A percentile compares a stretch with the other conserved stretches of the same genome.
Evolutionary conservation across 2,797 vertebrate species (phyloP).

Genomic region (Coilia nasus): DNA sequence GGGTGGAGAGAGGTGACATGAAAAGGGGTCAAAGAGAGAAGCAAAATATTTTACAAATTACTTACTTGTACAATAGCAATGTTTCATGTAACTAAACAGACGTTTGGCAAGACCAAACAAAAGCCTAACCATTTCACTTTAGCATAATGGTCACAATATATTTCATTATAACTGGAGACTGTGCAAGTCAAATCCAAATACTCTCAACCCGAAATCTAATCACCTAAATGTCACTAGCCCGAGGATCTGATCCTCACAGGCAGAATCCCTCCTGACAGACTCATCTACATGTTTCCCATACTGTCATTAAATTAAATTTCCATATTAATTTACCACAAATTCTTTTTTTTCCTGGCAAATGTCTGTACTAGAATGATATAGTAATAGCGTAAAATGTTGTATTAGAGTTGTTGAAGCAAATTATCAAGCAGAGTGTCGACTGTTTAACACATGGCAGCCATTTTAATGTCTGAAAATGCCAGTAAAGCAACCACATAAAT

Average conservation of each 20-base stretch:
- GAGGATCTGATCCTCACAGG: not conserved
- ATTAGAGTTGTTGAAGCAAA: not conserved
- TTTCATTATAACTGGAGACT: not conserved
- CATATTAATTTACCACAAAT: not conserved
- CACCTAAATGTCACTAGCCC: not conserved
- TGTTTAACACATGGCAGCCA: not conserved
- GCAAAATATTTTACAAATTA: not conserved
- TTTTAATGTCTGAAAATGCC: conserved; percentile 35
- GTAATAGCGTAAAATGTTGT: not conserved
- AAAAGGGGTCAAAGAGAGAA: not conserved
- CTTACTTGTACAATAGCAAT: not conserved
- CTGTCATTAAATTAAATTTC: not conserved
- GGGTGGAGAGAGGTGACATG: not conserved
- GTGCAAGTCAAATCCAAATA: not conserved
- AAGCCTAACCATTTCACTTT: not conserved
- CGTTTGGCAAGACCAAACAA: not conserved
- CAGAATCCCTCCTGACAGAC: not conserved
- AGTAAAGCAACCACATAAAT: conserved; percentile 55
- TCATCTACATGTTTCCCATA: not conserved
- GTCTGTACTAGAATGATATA: too few relatives aligned
- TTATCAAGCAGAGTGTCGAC: not conserved
- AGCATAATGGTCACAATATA: not conserved
- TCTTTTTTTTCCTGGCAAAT: not conserved
- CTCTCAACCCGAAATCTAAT: not conserved
- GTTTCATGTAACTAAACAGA: not conserved